These are phyloP conservation scores for Isoperla grammatica DNA, from an alignment of 2,888 invertebrate species.

Conservation along the genomic window DNA sequence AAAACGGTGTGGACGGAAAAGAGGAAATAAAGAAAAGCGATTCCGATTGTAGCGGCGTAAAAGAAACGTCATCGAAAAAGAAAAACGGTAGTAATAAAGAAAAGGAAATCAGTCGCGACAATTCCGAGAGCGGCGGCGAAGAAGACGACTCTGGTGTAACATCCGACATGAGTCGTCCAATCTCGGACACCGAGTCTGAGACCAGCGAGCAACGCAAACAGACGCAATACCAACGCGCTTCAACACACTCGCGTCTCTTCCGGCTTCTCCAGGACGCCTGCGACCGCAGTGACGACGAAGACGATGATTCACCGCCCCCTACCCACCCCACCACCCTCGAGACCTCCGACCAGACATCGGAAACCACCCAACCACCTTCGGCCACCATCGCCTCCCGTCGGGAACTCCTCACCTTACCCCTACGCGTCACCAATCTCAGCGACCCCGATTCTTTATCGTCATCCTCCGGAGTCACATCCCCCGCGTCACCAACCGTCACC, in stretches of 20 bases:
- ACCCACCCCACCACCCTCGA: too few species aligned
- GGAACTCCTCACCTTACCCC: slow-evolving; percentile 49
- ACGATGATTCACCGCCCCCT: slow-evolving; percentile 38
- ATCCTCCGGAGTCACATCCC: slow-evolving; percentile 50
- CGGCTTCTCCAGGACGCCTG: slow-evolving; percentile 59
- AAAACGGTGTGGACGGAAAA: slow-evolving; percentile 20
- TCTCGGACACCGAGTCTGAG: slow-evolving; percentile 61
- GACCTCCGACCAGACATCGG: slow-evolving; percentile 36
- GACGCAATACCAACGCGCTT: slow-evolving; percentile 60
- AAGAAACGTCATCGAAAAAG: background rate
- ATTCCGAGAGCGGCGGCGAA: slow-evolving; percentile 41
- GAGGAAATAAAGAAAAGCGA: slow-evolving; percentile 33
- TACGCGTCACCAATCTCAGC: slow-evolving; percentile 44
- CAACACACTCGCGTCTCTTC: slow-evolving; percentile 66
- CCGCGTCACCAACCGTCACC: slow-evolving; percentile 45
- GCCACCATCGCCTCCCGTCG: slow-evolving; percentile 39
- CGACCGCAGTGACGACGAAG: slow-evolving; percentile 38
- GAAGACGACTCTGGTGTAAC: slow-evolving; percentile 67
- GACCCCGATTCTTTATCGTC: slow-evolving; percentile 49
- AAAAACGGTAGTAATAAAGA: slow-evolving; percentile 12
- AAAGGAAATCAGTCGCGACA: slow-evolving; percentile 38
- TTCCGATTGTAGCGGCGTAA: slow-evolving; percentile 20
- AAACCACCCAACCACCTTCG: slow-evolving; percentile 34
- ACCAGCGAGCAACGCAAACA: slow-evolving; percentile 51
- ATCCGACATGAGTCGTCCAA: slow-evolving; percentile 60